Evolutionary conservation across 2,888 invertebrate genomes (phyloP).

Genomic region (Vannuccia rotundouncinata): DNA sequence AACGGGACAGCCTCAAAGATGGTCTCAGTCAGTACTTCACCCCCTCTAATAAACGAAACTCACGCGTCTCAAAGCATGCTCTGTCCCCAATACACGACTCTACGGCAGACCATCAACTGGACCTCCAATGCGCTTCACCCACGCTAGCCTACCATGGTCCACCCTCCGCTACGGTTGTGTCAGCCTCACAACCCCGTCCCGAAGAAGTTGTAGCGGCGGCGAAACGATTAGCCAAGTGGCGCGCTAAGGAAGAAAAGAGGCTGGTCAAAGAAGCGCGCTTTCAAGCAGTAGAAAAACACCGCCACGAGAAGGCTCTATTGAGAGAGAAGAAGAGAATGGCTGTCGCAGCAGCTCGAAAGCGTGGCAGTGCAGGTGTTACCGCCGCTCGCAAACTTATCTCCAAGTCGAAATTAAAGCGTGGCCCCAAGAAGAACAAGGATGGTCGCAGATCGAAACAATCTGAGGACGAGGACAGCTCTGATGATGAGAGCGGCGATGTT

Average conservation of each 20-base stretch:
- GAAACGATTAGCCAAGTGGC: background rate
- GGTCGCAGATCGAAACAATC: background rate
- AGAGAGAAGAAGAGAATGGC: background rate
- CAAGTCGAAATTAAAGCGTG: background rate
- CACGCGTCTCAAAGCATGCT: slow-evolving; percentile 25
- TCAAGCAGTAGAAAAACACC: background rate
- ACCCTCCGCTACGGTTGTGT: background rate
- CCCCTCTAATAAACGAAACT: slow-evolving; percentile 31
- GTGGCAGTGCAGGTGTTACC: background rate
- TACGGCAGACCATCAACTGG: too few species aligned
- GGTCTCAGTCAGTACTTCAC: slow-evolving; percentile 32
- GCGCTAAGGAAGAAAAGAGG: background rate
- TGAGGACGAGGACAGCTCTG: background rate
- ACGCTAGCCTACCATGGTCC: background rate
- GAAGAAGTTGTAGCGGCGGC: background rate
- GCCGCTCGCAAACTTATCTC: background rate
- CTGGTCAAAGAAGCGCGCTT: background rate
- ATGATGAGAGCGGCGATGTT: background rate
- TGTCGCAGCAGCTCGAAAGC: background rate
- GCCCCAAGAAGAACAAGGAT: background rate
- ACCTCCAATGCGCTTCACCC: background rate
- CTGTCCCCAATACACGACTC: background rate
- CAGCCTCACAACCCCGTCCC: background rate
- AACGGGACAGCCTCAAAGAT: slow-evolving; percentile 5
- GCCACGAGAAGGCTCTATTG: background rate